Conservation (phyloP, 2,797 vertebrate species). For the Mus spretus region DNA sequence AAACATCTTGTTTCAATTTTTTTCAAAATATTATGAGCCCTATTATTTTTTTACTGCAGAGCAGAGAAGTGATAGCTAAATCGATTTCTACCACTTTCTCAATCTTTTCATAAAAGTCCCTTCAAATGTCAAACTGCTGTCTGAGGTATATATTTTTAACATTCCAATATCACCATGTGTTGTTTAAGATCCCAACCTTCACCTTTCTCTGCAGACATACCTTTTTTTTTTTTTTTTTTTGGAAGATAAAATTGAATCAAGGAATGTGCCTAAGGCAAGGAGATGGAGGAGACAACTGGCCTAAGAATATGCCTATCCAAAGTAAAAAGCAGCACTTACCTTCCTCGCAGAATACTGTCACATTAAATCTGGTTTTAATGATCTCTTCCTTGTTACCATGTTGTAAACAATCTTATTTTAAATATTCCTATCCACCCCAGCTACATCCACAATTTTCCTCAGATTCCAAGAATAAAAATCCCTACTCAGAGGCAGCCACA, state of each 20-base stretch:
- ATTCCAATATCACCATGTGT: constrained; percentile 16
- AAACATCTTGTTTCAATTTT: constrained; percentile 51
- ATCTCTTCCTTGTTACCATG: constrained; percentile 36
- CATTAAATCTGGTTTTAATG: constrained; percentile 57
- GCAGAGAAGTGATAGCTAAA: constrained; percentile 54
- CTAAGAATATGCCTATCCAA: neutral
- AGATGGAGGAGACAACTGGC: neutral
- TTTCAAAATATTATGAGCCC: constrained; percentile 45
- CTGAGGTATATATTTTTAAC: constrained; percentile 69
- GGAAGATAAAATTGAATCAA: constrained; percentile 65
- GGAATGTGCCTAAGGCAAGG: constrained; percentile 59
- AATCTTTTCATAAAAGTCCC: constrained; percentile 53
- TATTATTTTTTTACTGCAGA: constrained; percentile 47
- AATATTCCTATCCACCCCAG: neutral
- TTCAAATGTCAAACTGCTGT: constrained; percentile 64
- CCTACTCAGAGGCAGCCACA: neutral
- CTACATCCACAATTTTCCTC: constrained; percentile 11
- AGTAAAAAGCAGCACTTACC: neutral
- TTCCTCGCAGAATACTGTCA: neutral
- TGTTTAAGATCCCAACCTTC: constrained; percentile 46
- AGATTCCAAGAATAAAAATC: constrained; percentile 48
- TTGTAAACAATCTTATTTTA: constrained; percentile 10
- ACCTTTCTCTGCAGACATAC: constrained; percentile 44
- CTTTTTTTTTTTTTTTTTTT: constrained; percentile 46
- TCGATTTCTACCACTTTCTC: constrained; percentile 55